These are phyloP conservation scores for Drosophila leontia DNA, from an alignment of 1,140 invertebrate species.

Conservation along the genomic window DNA sequence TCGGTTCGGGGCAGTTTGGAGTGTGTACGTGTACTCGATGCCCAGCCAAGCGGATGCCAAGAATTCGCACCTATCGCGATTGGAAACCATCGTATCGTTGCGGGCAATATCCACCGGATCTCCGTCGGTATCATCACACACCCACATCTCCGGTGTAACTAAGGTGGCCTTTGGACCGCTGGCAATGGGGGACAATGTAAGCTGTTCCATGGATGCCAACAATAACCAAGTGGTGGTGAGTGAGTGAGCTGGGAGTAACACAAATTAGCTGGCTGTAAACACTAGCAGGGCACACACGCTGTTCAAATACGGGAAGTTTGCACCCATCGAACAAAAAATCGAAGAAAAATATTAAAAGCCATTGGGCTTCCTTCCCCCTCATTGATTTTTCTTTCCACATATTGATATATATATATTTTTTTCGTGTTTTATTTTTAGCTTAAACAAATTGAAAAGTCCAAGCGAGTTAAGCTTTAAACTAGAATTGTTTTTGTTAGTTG, in stretches of 20 bases:
- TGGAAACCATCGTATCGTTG: neutral
- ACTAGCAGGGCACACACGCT: slow-evolving; percentile 57
- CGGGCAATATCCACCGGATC: neutral
- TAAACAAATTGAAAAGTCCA: slow-evolving; percentile 57
- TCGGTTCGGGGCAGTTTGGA: slow-evolving; percentile 4
- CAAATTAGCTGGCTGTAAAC: slow-evolving; percentile 63
- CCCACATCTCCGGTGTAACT: slow-evolving; percentile 5
- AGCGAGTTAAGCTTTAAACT: slow-evolving; percentile 56
- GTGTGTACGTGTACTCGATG: slow-evolving; percentile 2
- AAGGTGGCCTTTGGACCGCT: slow-evolving; percentile 21
- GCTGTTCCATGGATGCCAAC: too few relatives aligned
- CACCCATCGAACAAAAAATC: slow-evolving; percentile 14
- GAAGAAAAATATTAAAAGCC: slow-evolving; percentile 7
- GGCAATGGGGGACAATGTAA: neutral
- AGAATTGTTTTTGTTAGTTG: slow-evolving; percentile 45
- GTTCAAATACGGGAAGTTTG: slow-evolving; percentile 70
- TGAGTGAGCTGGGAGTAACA: slow-evolving; percentile 14
- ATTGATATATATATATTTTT: neutral
- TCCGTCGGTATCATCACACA: neutral
- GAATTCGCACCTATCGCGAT: slow-evolving; percentile 16
- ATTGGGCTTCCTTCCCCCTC: neutral
- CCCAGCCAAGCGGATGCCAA: neutral
- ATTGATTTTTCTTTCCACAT: slow-evolving; percentile 25
- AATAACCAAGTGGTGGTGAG: neutral
- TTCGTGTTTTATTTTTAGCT: slow-evolving; percentile 43